Evolutionary conservation across 2,113 vertebrate species (phyloP).

Genomic region (Oryzias celebensis): DNA sequence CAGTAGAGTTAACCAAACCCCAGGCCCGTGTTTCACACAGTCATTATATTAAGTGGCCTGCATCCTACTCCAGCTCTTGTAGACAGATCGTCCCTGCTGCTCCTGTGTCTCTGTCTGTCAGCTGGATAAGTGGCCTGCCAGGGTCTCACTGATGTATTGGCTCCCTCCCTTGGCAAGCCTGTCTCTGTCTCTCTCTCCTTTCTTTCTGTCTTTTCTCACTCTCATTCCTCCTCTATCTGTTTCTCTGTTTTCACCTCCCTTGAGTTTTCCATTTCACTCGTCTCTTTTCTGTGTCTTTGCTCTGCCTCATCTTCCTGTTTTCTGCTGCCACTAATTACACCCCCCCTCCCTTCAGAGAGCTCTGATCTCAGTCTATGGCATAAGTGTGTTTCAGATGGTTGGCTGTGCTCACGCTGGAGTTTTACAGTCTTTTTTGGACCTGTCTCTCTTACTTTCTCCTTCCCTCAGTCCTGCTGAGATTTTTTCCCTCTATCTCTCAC

Average conservation of each 20-base stretch:
- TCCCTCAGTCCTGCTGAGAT: constrained; percentile 11
- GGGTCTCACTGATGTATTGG: constrained; percentile 58
- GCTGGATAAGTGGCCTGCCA: constrained; percentile 69
- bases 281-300: constrained; percentile 12
- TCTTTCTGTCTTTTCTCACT: constrained; percentile 17
- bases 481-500: constrained; percentile 13
- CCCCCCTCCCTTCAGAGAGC: constrained; percentile 25
- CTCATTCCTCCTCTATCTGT: constrained; percentile 7
- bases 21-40: constrained; percentile 32
- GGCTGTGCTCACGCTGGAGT: constrained; percentile 26
- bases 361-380: constrained; percentile 50
- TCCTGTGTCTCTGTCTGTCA: constrained; percentile 61
- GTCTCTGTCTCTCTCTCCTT: constrained; percentile 14
- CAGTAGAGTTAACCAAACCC: constrained; percentile 32
- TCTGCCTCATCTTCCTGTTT: constrained; percentile 6
- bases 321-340: constrained; percentile 49
- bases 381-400: constrained; percentile 44
- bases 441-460: constrained; percentile 30
- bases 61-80: constrained; percentile 37
- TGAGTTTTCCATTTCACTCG: constrained; percentile 2
- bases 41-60: constrained; percentile 61
- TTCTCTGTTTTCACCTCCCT: constrained; percentile 10
- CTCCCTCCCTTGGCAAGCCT: constrained; percentile 17
- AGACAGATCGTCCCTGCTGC: constrained; percentile 58
- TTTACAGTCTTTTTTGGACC: constrained; percentile 22